Conservation (phyloP, 1,140 invertebrate genomes). For the Muscidifurax raptorellus region DNA sequence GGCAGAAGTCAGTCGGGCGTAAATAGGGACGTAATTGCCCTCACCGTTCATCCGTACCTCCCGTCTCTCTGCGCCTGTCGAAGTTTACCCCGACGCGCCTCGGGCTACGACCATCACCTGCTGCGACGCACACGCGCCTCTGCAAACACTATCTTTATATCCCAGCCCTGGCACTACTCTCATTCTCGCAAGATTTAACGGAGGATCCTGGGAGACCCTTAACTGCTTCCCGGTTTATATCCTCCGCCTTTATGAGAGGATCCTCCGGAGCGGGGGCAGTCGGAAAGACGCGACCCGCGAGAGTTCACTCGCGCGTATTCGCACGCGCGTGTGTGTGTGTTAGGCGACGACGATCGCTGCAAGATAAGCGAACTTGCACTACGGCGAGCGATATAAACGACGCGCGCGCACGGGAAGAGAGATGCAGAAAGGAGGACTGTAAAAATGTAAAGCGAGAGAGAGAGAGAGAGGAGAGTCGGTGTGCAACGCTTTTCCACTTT, state of each 20-base stretch:
- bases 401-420: not conserved
- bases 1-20: constrained; percentile 21
- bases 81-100: constrained; percentile 1
- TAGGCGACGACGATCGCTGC: not conserved
- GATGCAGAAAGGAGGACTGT: constrained; percentile 20
- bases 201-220: constrained; percentile 29
- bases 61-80: not conserved
- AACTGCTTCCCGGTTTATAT: constrained; percentile 27
- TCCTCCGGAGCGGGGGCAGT: not conserved
- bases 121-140: not conserved
- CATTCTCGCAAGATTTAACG: constrained; percentile 27
- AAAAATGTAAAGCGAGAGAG: constrained; percentile 15
- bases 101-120: not conserved
- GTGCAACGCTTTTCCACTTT: not conserved
- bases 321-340: not conserved
- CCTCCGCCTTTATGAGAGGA: constrained; percentile 25
- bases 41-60: constrained; percentile 28
- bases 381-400: constrained; percentile 16
- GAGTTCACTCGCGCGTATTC: not conserved
- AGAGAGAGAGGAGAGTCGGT: not conserved
- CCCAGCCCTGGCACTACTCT: not conserved
- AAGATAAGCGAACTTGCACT: constrained; percentile 11
- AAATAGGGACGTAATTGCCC: constrained; percentile 44
- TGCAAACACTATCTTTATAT: constrained; percentile 2
- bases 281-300: not conserved